Evolutionary conservation across 1,140 invertebrate genomes (phyloP).

Genomic region (Schlechtendalia chinensis): DNA sequence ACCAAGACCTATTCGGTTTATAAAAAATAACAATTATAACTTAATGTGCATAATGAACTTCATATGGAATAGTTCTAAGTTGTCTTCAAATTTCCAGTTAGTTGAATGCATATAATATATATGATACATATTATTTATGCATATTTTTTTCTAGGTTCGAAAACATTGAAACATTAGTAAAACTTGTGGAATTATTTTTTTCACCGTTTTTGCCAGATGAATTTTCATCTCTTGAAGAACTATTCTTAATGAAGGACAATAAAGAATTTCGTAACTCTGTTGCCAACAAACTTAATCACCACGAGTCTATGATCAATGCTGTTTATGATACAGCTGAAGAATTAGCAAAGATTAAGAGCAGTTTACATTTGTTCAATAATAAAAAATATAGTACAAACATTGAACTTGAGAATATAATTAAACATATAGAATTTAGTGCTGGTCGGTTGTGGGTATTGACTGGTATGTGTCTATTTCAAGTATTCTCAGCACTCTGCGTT

Average conservation of each 20-base stretch:
- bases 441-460: slow-evolving; percentile 31
- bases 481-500: background rate
- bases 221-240: background rate
- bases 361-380: background rate
- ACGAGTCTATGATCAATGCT: background rate
- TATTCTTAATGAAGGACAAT: background rate
- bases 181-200: slow-evolving; percentile 12
- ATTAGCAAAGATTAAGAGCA: background rate
- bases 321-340: slow-evolving; percentile 28
- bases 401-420: slow-evolving; percentile 12
- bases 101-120: background rate
- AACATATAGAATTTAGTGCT: slow-evolving; percentile 21
- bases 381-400: background rate
- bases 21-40: slow-evolving; percentile 20
- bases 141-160: slow-evolving; percentile 29
- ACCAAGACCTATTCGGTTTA: slow-evolving; percentile 12
- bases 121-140: background rate
- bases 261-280: background rate
- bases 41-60: slow-evolving; percentile 9
- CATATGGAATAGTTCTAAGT: slow-evolving; percentile 19
- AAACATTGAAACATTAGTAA: slow-evolving; percentile 17
- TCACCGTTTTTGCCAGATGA: background rate
- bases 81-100: slow-evolving; percentile 30
- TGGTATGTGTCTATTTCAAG: slow-evolving; percentile 33
- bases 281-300: background rate